Conservation (phyloP, 2,113 vertebrate genomes). For the Chamaea fasciata region DNA sequence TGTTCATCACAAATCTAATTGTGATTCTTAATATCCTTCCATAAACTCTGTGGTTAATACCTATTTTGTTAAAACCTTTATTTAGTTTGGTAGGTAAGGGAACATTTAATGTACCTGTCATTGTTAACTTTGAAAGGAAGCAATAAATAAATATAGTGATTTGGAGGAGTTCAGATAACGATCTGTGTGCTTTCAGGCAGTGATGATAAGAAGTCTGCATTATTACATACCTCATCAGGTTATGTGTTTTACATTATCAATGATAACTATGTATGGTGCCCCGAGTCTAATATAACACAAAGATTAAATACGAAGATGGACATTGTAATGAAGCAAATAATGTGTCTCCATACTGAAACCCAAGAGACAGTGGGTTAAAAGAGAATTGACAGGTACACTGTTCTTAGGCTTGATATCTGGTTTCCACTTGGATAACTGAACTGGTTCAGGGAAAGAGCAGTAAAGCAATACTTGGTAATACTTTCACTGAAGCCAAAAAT, state of each 20-base stretch:
- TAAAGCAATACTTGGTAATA: background rate
- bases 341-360: background rate
- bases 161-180: background rate
- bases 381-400: background rate
- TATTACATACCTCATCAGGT: conserved; percentile 37
- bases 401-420: background rate
- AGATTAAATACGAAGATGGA: background rate
- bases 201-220: conserved; percentile 1
- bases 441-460: background rate
- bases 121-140: background rate
- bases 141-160: background rate
- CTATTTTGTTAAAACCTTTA: background rate
- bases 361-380: background rate
- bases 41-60: background rate
- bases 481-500: background rate
- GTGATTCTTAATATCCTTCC: conserved; percentile 1
- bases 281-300: background rate
- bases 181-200: background rate
- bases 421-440: background rate
- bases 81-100: background rate
- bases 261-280: background rate
- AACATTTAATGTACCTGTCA: background rate
- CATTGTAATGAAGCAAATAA: background rate
- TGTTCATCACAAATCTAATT: conserved; percentile 43
- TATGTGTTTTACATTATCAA: background rate